Evolutionary conservation across 2,888 invertebrate genomes (phyloP).

Genomic region (Athalia rosae): DNA sequence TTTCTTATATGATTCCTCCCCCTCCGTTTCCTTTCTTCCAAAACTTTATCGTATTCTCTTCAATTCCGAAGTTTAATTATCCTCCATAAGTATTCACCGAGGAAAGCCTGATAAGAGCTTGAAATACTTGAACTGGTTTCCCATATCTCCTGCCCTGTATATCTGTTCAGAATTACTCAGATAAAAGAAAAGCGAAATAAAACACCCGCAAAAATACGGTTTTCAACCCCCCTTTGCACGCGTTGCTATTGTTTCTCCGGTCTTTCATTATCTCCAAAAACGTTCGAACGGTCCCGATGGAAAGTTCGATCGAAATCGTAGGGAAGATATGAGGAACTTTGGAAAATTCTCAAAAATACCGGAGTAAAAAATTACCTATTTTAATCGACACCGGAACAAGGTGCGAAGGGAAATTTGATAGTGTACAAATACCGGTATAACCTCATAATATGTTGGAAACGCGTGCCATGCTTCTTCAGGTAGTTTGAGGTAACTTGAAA

Average conservation of each 20-base stretch:
- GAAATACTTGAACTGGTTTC: too few relatives aligned
- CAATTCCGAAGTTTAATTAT: background rate
- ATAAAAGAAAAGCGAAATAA: too few relatives aligned
- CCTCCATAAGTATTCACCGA: too few relatives aligned
- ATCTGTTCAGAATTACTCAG: too few relatives aligned
- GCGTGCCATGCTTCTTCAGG: background rate
- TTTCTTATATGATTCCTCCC: background rate
- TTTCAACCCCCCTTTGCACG: background rate
- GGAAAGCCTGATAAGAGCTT: too few relatives aligned
- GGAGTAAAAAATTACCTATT: too few relatives aligned
- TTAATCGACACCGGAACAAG: background rate
- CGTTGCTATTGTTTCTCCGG: background rate
- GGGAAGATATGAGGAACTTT: too few relatives aligned
- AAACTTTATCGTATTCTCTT: background rate
- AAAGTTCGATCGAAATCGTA: too few relatives aligned
- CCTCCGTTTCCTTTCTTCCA: background rate
- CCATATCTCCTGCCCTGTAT: too few relatives aligned
- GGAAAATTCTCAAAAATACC: too few relatives aligned
- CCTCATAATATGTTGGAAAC: background rate
- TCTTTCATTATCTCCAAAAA: background rate
- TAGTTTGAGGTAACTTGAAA: conserved; percentile 26
- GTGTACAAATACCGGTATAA: too few relatives aligned
- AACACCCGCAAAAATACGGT: too few relatives aligned
- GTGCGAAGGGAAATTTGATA: background rate
- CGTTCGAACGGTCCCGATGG: background rate